phyloP scores from a whole-genome alignment of 2,888 invertebrate genomes.

The Rugalucina vietnamica region DNA sequence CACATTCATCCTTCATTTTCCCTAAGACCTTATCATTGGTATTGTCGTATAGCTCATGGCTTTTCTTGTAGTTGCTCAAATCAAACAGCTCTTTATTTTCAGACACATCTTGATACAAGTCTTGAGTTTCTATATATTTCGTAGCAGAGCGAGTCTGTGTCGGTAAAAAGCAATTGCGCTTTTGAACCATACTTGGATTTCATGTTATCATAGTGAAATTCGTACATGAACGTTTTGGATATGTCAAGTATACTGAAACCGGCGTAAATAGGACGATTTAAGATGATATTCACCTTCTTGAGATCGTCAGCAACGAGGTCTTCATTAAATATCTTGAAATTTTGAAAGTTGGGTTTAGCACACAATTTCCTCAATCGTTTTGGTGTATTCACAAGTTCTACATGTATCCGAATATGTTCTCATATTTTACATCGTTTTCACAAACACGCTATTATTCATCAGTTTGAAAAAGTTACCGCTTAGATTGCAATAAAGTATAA shows the following conservation, averaged over 20 bases:
- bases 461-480: slow-evolving; percentile 75
- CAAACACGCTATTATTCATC: slow-evolving; percentile 76
- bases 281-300: slow-evolving; percentile 12
- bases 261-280: slow-evolving; percentile 10
- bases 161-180: slow-evolving; percentile 33
- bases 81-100: slow-evolving; percentile 26
- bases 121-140: slow-evolving; percentile 12
- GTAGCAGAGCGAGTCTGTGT: slow-evolving; percentile 23
- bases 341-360: neutral
- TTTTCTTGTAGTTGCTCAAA: slow-evolving; percentile 21
- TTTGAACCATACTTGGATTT: slow-evolving; percentile 17
- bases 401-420: slow-evolving; percentile 76
- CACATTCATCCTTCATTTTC: slow-evolving; percentile 44
- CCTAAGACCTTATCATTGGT: slow-evolving; percentile 29
- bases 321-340: slow-evolving; percentile 5
- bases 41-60: neutral
- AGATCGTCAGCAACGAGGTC: slow-evolving; percentile 9
- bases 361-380: slow-evolving; percentile 14
- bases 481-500: too few relatives aligned
- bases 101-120: slow-evolving; percentile 32
- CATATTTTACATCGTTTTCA: slow-evolving; percentile 84
- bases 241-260: slow-evolving; percentile 18
- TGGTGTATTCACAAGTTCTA: slow-evolving; percentile 15
- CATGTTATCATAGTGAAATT: slow-evolving; percentile 34
- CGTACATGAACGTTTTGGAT: slow-evolving; percentile 27